Conservation (phyloP, 2,113 vertebrate species). For the Platichthys flesus region DNA sequence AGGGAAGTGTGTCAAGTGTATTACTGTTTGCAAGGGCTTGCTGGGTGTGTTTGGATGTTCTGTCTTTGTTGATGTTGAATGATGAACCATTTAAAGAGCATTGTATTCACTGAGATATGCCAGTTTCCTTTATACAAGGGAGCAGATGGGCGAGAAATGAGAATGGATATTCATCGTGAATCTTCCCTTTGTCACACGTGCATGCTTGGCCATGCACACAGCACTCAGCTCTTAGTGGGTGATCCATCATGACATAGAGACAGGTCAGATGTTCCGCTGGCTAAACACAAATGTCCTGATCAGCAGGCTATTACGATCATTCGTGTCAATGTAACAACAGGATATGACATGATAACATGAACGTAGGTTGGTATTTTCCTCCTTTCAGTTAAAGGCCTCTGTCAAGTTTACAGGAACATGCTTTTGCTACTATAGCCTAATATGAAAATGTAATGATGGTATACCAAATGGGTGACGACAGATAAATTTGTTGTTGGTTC, state of each 20-base stretch:
- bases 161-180: conserved; percentile 76
- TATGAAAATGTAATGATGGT: neutral
- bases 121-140: conserved; percentile 65
- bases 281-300: conserved; percentile 71
- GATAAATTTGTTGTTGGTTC: neutral
- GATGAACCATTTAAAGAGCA: conserved; percentile 70
- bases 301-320: conserved; percentile 45
- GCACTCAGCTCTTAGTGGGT: conserved; percentile 64
- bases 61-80: conserved; percentile 65
- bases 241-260: conserved; percentile 78
- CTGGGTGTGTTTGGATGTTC: conserved; percentile 69
- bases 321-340: conserved; percentile 40
- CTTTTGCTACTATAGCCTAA: neutral
- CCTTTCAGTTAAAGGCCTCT: conserved; percentile 36
- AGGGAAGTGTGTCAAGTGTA: conserved; percentile 76
- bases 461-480: neutral
- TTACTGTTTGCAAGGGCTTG: conserved; percentile 55
- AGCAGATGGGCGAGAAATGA: conserved; percentile 80
- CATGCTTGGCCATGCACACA: conserved; percentile 64
- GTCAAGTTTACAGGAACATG: conserved; percentile 27
- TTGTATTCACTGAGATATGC: conserved; percentile 64
- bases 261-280: conserved; percentile 75
- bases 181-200: conserved; percentile 74
- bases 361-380: conserved; percentile 27
- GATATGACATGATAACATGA: conserved; percentile 38